Evolutionary conservation across 64 coral and sea anemone genomes (phyloP).

Genomic region (Acropora tenuis): DNA sequence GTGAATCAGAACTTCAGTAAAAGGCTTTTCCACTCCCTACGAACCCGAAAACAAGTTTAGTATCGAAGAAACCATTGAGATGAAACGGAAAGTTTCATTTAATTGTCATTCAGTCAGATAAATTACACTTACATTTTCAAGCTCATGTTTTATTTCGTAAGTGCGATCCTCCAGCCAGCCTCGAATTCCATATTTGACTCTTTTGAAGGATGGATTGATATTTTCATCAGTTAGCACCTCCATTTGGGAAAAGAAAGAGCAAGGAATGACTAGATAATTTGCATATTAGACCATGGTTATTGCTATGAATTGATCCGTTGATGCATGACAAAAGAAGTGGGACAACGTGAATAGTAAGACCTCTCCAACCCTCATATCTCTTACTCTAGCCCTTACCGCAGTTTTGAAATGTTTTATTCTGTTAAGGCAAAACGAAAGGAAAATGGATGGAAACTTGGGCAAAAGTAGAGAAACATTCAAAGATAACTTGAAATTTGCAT

Average conservation of each 20-base stretch:
- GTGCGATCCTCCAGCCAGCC: constrained; percentile 35
- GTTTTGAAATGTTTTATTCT: too few relatives aligned
- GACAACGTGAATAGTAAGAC: too few relatives aligned
- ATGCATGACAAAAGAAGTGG: background rate
- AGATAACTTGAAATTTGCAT: too few relatives aligned
- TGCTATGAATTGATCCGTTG: too few relatives aligned
- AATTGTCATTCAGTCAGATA: too few relatives aligned
- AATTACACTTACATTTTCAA: constrained; percentile 19
- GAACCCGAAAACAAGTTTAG: background rate
- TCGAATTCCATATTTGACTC: constrained; percentile 52
- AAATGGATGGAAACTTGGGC: too few relatives aligned
- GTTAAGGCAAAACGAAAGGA: too few relatives aligned
- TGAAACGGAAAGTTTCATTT: background rate
- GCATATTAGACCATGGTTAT: too few relatives aligned
- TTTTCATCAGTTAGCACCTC: constrained; percentile 38
- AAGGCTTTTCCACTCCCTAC: constrained; percentile 53
- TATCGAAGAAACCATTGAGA: background rate
- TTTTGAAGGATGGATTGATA: constrained; percentile 57
- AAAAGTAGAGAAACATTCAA: too few relatives aligned
- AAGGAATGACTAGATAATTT: background rate
- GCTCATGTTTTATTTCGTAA: constrained; percentile 39
- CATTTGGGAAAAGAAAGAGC: background rate
- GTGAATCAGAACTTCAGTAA: constrained; percentile 52
- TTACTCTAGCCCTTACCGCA: too few relatives aligned
- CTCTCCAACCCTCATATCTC: too few relatives aligned